Evolutionary conservation across 2,113 vertebrate genomes (phyloP).

Genomic region (Prinia subflava): DNA sequence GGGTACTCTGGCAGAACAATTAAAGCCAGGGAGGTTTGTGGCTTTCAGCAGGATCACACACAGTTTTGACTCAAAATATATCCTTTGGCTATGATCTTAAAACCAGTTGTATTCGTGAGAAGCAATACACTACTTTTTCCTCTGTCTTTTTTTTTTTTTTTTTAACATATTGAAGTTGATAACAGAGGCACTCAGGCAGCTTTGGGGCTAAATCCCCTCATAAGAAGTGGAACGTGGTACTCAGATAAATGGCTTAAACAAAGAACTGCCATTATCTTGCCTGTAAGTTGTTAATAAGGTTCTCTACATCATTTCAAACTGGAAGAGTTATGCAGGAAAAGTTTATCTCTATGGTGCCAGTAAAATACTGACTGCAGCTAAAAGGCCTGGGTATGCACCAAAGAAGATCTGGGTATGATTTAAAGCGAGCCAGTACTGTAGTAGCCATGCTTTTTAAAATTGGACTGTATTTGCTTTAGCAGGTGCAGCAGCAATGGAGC

Average conservation of each 20-base stretch:
- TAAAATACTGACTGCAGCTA: background rate
- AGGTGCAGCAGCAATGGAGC: background rate
- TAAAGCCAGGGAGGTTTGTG: background rate
- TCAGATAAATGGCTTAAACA: background rate
- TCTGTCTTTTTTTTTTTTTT: background rate
- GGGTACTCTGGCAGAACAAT: background rate
- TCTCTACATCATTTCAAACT: background rate
- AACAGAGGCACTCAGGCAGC: background rate
- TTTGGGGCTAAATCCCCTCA: background rate
- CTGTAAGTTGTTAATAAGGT: background rate
- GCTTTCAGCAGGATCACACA: background rate
- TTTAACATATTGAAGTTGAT: background rate
- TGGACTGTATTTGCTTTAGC: background rate
- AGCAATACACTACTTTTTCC: background rate
- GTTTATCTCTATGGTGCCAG: background rate
- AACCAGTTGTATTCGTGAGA: background rate
- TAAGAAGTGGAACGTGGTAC: background rate
- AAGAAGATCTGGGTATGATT: background rate
- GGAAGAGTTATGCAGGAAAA: background rate
- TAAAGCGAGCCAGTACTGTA: background rate
- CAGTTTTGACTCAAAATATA: background rate
- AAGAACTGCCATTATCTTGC: background rate
- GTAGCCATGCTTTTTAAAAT: background rate
- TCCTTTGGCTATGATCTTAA: slow-evolving; percentile 4
- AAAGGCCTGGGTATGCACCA: too few species aligned